Evolutionary conservation across 2,113 vertebrate species (phyloP).

Genomic region (Lutjanus erythropterus): DNA sequence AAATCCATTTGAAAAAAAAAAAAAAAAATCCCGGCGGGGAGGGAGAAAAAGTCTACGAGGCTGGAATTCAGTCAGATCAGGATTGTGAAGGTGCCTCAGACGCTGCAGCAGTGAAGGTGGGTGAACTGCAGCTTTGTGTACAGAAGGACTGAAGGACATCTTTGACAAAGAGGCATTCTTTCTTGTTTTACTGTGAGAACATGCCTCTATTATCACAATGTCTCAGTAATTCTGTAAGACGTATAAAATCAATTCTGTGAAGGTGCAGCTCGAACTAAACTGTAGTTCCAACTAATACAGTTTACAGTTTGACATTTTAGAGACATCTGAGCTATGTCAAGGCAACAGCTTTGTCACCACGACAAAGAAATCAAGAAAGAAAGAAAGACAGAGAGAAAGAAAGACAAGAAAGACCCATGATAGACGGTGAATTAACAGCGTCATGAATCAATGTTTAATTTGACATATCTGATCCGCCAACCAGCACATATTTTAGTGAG

Average conservation of each 20-base stretch:
- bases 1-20: conserved; percentile 60
- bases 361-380: too few relatives aligned
- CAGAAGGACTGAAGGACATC: conserved; percentile 32
- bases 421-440: too few relatives aligned
- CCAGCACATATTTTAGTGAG: too few relatives aligned
- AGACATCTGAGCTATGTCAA: too few relatives aligned
- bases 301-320: too few relatives aligned
- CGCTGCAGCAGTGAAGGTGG: neutral
- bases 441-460: too few relatives aligned
- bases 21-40: conserved; percentile 30
- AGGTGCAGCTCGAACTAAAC: neutral
- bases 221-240: neutral
- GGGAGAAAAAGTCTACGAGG: conserved; percentile 20
- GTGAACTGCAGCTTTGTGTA: conserved; percentile 19
- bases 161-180: conserved; percentile 7
- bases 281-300: neutral
- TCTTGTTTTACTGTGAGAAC: neutral
- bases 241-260: neutral
- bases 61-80: conserved; percentile 30
- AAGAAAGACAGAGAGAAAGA: too few relatives aligned
- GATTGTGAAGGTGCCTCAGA: conserved; percentile 22
- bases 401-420: too few relatives aligned
- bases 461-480: too few relatives aligned
- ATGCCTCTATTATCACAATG: neutral
- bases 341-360: too few relatives aligned